Evolutionary conservation across 2,797 vertebrate species (phyloP).

Genomic region (Coreius guichenoti): DNA sequence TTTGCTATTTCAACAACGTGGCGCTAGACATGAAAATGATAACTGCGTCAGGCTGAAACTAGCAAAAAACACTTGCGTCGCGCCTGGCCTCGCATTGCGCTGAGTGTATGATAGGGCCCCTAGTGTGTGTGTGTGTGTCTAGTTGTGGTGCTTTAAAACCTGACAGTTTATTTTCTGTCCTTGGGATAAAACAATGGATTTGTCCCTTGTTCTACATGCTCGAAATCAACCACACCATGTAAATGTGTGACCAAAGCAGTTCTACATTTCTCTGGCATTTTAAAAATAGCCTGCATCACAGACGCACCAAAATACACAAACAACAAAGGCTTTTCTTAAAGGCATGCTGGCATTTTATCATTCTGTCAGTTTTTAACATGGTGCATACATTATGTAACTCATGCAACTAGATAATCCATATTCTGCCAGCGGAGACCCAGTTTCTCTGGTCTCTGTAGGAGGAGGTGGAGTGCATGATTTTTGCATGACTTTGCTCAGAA

Average conservation of each 20-base stretch:
- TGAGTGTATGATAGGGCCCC: no score
- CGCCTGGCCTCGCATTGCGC: no score
- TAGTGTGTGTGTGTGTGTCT: background rate
- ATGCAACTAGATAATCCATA: slow-evolving; percentile 40
- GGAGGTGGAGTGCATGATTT: slow-evolving; percentile 6
- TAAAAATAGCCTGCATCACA: slow-evolving; percentile 41
- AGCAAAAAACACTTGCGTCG: no score
- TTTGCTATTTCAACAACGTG: no score
- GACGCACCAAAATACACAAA: slow-evolving; percentile 5
- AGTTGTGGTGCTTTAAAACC: background rate
- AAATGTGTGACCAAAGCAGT: slow-evolving; percentile 11
- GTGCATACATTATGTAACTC: slow-evolving; percentile 29
- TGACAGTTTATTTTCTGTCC: slow-evolving; percentile 21
- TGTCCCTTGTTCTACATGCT: slow-evolving; percentile 39
- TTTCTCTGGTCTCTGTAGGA: slow-evolving; percentile 22
- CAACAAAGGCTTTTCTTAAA: slow-evolving; percentile 32
- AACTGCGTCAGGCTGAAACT: no score
- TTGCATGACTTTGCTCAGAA: slow-evolving; percentile 37
- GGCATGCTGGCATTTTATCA: slow-evolving; percentile 36
- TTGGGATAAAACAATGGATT: slow-evolving; percentile 40
- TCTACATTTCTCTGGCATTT: slow-evolving; percentile 13
- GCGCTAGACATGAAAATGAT: no score
- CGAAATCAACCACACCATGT: background rate
- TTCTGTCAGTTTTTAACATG: slow-evolving; percentile 42
- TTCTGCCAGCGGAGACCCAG: slow-evolving; percentile 29